Percentiles rank a stretch among this genome's conserved stretches.
Evolutionary conservation across 2,888 invertebrate genomes (phyloP).

Genomic region (Amaurobius ferox): DNA sequence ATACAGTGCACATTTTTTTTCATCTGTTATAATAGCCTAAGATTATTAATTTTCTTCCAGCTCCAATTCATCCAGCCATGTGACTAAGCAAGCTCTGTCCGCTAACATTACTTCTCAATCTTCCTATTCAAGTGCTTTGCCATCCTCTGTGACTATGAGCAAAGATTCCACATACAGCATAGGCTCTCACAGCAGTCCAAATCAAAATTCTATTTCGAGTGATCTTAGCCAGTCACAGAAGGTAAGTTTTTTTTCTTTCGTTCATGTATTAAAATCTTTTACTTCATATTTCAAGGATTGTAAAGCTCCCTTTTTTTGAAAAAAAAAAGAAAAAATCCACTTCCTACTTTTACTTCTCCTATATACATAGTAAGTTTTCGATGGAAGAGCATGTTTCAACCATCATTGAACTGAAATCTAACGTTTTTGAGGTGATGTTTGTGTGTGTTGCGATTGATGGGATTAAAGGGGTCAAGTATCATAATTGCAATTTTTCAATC

Average conservation of each 20-base stretch:
- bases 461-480: too few species aligned
- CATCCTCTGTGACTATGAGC: constrained; percentile 68
- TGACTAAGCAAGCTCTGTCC: constrained; percentile 61
- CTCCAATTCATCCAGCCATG: constrained; percentile 53
- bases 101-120: constrained; percentile 56
- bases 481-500: too few species aligned
- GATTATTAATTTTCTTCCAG: constrained; percentile 19
- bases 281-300: too few species aligned
- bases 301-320: neutral
- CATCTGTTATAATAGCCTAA: neutral
- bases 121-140: constrained; percentile 60
- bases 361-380: too few species aligned
- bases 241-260: constrained; percentile 23
- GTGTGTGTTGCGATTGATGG: too few species aligned
- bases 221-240: constrained; percentile 71
- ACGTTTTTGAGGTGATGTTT: too few species aligned
- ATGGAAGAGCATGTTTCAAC: too few species aligned
- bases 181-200: constrained; percentile 58
- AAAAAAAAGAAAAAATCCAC: too few species aligned
- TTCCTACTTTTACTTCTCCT: too few species aligned
- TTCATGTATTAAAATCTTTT: neutral
- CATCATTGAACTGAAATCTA: too few species aligned
- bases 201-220: constrained; percentile 55
- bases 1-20: neutral
- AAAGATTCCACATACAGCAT: constrained; percentile 64